Base-by-base conservation (phyloP, 2,888 invertebrate genomes). In the Calephelis perditalis region DNA sequence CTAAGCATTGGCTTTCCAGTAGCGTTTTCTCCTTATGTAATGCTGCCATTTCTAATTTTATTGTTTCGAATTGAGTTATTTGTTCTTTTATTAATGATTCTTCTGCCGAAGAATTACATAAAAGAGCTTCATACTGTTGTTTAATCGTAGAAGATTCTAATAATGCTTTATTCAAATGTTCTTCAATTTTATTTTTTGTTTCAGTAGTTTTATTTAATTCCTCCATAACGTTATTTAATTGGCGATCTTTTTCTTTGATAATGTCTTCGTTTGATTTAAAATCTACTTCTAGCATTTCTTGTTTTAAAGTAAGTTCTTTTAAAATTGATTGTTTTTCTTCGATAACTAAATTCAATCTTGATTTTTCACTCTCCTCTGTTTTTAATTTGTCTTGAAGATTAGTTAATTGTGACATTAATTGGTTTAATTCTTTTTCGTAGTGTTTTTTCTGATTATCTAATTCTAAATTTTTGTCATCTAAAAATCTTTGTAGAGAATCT, bases 211-310 rank as follows among this genome's bases (percentile, higher is more conserved):
- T 85, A 66, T 75, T 78, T 3, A 85, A 73, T 70, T 88, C 85
- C 57, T 85, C 84, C 63, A 76, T 85, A 8, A 84, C 71, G 70
- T 82, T 77, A 40, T 73, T 67, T 43, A 92, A 74, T 79, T 92
- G 90, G 2, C 86, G 82, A 68, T 91, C 89, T 73, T 92, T 91
- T 76, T 92, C 90, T 59, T 65, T 68, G 5, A 92, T 74, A 37
- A 86, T 79, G 74, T 86, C 86, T 68, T 79, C 67, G 70, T 89
- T 91, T 0, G 87, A 86, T 73, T 84, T 87, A 11, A 91, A 73
- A 70, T 92, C 92, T 43, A 82, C 78, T 74, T 85, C 84, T 45
- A 86, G 71, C 84, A 88, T 85, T 78, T 89, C 87, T 65, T 86
- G 65, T 76, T 91, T 88, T 10, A 84, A 70, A 45, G 74, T 79